Evolutionary conservation across 2,888 invertebrate species (phyloP), one percentile per base, ranked within the genome.

Genomic region (Drosophila paramelanica): DNA sequence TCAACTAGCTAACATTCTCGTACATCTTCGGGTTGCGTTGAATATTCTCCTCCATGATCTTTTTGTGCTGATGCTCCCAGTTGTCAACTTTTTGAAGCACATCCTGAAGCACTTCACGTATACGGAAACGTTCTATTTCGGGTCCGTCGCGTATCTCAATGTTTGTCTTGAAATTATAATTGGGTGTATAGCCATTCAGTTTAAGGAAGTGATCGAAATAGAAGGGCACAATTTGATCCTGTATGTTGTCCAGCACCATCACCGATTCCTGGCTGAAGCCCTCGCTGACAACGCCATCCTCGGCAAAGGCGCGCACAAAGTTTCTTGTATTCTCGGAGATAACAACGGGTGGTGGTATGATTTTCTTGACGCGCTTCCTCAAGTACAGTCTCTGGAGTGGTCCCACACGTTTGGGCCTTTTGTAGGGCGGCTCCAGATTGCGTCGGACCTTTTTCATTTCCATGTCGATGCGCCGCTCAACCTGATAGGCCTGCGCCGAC

Each of bases 181-280:
- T 90, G 4, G 92, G 92, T 0, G 90, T 89, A 36, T 92, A 92
- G 11, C 91, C 92, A 38, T 92, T 90, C 3, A 91, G 17, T 45
- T 87, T 89, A 1, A 92, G 82, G 66, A 92, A 92, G 62, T 92
- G 90, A 77, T 92, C 92, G 42, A 92, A 92, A 51, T 92, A 91
- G 59, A 92, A 92, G 14, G 92, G 92, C 11, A 92, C 90, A 57
- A 91, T 90, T 38, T 91, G 89, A 23, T 92, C 90, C 58, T 91
- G 89, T 23, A 89, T 86, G 2, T 69, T 85, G 58, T 87, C 89
- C 2, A 88, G 71, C 1, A 89, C 79, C 58, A 86, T 77, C 0
- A 91, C 65, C 14, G 89, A 88, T 3, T 88, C 87, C 5, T 79
- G 87, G 0, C 82, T 79, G 3, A 88, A 81, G 0, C 60, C 61